Conservation (phyloP, 2,797 vertebrate species). For the Bucorvus abyssinicus region DNA sequence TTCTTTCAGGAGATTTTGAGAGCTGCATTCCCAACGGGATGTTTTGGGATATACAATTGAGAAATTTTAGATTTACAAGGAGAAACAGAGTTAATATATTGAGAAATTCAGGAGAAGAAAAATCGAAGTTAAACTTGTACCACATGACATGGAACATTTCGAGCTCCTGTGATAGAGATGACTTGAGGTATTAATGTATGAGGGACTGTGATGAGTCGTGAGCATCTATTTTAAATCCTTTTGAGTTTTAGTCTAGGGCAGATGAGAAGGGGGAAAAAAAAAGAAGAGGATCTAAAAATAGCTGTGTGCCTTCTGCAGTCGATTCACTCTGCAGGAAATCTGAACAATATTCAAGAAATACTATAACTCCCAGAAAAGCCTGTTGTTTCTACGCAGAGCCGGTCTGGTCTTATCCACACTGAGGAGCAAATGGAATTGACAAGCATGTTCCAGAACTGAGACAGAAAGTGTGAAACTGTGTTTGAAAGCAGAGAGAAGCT, state of each 20-base stretch:
- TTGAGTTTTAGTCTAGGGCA: conserved; percentile 26
- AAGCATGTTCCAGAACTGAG: conserved; percentile 52
- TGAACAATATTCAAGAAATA: conserved; percentile 38
- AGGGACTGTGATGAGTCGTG: background rate
- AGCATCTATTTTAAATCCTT: background rate
- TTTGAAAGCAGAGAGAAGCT: conserved; percentile 50
- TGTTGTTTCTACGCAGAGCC: conserved; percentile 46
- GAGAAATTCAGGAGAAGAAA: background rate
- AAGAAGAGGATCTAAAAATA: conserved; percentile 22
- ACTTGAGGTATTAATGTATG: background rate
- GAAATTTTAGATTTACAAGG: background rate
- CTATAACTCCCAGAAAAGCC: conserved; percentile 23
- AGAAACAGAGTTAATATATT: background rate
- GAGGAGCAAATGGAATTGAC: conserved; percentile 58
- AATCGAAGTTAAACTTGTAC: background rate
- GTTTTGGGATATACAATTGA: background rate
- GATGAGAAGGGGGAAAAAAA: background rate
- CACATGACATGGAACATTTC: background rate
- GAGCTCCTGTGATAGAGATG: background rate
- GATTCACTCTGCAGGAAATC: background rate
- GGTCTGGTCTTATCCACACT: background rate
- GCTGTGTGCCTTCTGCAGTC: background rate
- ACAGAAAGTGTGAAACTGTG: conserved; percentile 47
- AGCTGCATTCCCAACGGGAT: accelerated
- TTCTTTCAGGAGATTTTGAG: background rate